Conservation (phyloP, 1,140 invertebrate genomes). For the Drosophila miranda region DNA sequence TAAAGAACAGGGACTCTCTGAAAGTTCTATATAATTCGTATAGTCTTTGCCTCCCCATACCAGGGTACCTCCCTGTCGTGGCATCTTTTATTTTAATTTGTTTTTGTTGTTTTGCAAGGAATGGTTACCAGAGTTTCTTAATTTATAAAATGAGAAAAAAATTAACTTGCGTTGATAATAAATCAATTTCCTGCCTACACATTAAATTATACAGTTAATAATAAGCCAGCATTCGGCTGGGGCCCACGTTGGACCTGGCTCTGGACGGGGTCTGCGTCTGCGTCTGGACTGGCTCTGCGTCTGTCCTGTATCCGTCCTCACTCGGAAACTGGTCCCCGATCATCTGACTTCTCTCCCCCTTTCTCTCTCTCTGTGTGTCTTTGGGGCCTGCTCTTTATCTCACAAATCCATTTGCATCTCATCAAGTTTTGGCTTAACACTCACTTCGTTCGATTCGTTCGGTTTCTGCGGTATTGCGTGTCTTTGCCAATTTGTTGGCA, state of each 20-base stretch:
- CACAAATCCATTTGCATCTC: conserved; percentile 77
- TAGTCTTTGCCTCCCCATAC: too few species aligned
- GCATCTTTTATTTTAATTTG: too few species aligned
- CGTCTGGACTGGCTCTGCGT: conserved; percentile 11
- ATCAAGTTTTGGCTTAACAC: conserved; percentile 66
- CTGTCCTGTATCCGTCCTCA: background rate
- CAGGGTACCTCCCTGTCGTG: too few species aligned
- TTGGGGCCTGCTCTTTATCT: conserved; percentile 59
- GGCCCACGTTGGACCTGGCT: conserved; percentile 54
- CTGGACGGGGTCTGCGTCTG: conserved; percentile 16
- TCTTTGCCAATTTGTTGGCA: conserved; percentile 76
- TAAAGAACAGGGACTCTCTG: too few species aligned
- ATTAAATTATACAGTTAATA: conserved; percentile 79
- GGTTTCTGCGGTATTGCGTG: conserved; percentile 60
- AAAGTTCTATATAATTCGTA: too few species aligned
- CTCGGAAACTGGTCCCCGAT: conserved; percentile 4
- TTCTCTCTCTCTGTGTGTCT: conserved; percentile 11
- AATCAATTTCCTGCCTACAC: conserved; percentile 80
- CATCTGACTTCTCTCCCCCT: conserved; percentile 7
- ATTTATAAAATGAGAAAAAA: conserved; percentile 68
- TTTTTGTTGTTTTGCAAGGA: conserved; percentile 19
- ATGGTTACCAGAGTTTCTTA: conserved; percentile 65
- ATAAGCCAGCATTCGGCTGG: conserved; percentile 64
- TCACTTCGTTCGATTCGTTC: conserved; percentile 28
- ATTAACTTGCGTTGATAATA: conserved; percentile 77